Base-by-base conservation (phyloP, 1,140 invertebrate genomes). In the Drosophila dunni region DNA sequence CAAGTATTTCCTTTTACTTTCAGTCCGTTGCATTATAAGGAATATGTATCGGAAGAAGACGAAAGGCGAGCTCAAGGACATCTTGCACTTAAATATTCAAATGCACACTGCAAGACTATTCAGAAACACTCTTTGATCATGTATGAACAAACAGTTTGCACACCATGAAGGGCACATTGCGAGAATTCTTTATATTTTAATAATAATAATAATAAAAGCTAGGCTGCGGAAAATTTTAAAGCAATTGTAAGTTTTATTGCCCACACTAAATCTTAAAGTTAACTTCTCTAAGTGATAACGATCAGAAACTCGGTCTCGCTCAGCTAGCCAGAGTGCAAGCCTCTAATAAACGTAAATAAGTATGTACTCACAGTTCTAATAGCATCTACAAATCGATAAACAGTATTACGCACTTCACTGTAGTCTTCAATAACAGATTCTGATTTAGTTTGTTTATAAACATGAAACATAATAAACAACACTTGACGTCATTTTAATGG, bases 141-240 rank as follows among this genome's bases (percentile, higher is more conserved):
- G 33, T 33, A 40, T 33, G 10, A 45, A 34, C 17, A n/a, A 45
- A 34, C 17, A n/a, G 2, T 29, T 20, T 53, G 17, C 7, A 38
- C 34, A 15, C 51, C 20, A 33, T 45, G 51, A 65, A 58, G 53
- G 51, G 42, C 61, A 34, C 20, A 33, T 81, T 82, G 60, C 60
- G 79, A 82, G 82, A 81, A 78, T 45, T 83, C 46, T 20, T 20
- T 54, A 33, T 42, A 58, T 62, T 34, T 56, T n/a, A 7, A 62
- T 40, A 63, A 70, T 17, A 63, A 70, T 17, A 40, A 24, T 6
- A 40, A 24, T 6, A 40, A 45, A 56, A 20, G 58, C 51, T 42
- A 46, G 46, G 42, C 40, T 38, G 51, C 73, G 79, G 71, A 85
- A 85, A 82, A 82, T 73, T 88, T 73, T 70, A 53, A 24, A 75